Evolutionary conservation across 2,797 vertebrate genomes (phyloP).

Genomic region (Alcedo quadribrachys): DNA sequence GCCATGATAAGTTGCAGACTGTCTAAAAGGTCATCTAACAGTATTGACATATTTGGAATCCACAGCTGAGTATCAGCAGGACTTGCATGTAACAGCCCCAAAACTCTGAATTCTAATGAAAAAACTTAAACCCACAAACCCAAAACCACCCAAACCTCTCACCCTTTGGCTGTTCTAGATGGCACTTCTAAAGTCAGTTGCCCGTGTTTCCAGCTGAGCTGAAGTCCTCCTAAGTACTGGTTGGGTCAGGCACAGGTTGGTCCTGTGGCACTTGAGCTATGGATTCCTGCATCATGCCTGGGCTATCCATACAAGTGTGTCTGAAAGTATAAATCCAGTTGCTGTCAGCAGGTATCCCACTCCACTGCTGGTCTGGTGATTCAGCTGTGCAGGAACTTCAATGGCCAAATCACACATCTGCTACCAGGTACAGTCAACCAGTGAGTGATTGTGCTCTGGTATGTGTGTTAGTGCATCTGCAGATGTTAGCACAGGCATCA

Average conservation of each 20-base stretch:
- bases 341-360: neutral
- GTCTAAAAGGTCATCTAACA: neutral
- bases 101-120: neutral
- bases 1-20: neutral
- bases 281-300: neutral
- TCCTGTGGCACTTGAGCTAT: neutral
- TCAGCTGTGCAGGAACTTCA: neutral
- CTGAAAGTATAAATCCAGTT: neutral
- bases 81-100: neutral
- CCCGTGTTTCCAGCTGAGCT: neutral
- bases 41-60: neutral
- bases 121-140: neutral
- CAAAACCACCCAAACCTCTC: neutral
- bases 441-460: neutral
- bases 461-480: neutral
- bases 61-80: neutral
- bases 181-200: neutral
- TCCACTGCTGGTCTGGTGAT: neutral
- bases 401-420: neutral
- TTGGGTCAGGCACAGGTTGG: neutral
- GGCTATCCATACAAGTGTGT: neutral
- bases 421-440: neutral
- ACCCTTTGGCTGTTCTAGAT: neutral
- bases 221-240: neutral
- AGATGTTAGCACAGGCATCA: neutral